Percentiles rank a stretch among this genome's conserved stretches.
These are phyloP conservation scores for Alectura lathami DNA, from an alignment of 2,113 vertebrate species.

Conservation along the genomic window DNA sequence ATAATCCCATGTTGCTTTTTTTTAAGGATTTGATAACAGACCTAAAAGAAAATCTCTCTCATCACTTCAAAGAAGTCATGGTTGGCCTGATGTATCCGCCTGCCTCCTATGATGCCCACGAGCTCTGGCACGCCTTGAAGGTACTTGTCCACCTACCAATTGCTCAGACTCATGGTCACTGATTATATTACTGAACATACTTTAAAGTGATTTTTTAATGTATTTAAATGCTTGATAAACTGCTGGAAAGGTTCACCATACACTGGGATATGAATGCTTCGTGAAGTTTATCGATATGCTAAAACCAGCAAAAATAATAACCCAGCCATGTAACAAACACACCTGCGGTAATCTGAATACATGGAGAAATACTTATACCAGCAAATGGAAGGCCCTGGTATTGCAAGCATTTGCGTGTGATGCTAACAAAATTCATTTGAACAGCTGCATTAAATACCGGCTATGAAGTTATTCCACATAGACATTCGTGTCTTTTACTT, in stretches of 20 bases:
- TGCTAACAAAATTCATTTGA: neutral
- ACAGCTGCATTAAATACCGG: neutral
- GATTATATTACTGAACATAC: neutral
- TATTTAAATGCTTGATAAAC: neutral
- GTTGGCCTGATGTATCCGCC: slow-evolving; percentile 81
- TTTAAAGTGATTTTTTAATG: neutral
- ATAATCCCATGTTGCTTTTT: neutral
- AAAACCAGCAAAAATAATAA: neutral
- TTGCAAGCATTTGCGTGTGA: neutral
- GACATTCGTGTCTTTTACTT: neutral
- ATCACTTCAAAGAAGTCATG: slow-evolving; percentile 83
- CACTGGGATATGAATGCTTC: neutral
- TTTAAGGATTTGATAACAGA: slow-evolving; percentile 74
- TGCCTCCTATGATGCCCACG: slow-evolving; percentile 77
- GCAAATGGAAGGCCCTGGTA: neutral
- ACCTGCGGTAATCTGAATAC: neutral
- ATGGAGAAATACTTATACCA: neutral
- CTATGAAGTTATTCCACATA: neutral
- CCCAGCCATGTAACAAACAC: neutral
- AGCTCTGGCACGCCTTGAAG: slow-evolving; percentile 85
- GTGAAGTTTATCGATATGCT: neutral
- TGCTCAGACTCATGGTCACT: neutral
- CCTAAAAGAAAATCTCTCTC: slow-evolving; percentile 79
- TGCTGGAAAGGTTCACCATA: neutral
- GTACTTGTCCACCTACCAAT: slow-evolving; percentile 46